Base-by-base conservation (phyloP, 2,888 invertebrate species). In the Sarcophaga variegata region DNA sequence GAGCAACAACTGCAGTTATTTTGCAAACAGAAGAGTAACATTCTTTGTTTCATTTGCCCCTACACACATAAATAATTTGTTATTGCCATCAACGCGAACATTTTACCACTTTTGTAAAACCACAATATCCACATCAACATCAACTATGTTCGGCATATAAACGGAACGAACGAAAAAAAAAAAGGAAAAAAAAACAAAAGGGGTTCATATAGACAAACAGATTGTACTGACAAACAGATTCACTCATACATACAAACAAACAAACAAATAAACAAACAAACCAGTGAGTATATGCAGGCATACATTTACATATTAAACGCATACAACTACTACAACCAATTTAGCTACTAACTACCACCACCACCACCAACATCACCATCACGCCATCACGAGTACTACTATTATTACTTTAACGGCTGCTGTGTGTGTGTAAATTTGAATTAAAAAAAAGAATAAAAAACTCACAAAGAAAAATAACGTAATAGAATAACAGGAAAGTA, bases 81-180 rank as follows among this genome's bases (percentile, higher is more conserved):
- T 87, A 85, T 88, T 88, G 83, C 83, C 85, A 86, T 83, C 81
- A 81, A 83, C 82, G 86, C 81, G 81, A 84, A 84, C 81, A 87
- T 67, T 84, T 84, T 81, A 84, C 87, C 87, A 84, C 87, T 84
- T 87, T 87, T 84, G 81, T 79, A 82, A 87, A 87, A 81, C 84
- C 84, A 79, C 87, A 86, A 81, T 74, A 86, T 81, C 81, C 86
- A 87, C 81, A 72, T 78, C 63, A 71, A 86, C 77, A 76, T 81
- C 64, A 81, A 69, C 67, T 78, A 20, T 25, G 59, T 45, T 62
- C 12, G 12, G 70, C 63, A 62, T 74, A 59, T 59, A 47, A 60
- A 59, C 20, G 2, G 8, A 37, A 37, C 37, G 14, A 37, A 27
- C 25, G 71, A 63, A 70, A 20, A 76, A 72, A 60, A 37, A 37